phyloP scores from a whole-genome alignment of 2,888 invertebrate genomes.

The Scrobipalpa costella region DNA sequence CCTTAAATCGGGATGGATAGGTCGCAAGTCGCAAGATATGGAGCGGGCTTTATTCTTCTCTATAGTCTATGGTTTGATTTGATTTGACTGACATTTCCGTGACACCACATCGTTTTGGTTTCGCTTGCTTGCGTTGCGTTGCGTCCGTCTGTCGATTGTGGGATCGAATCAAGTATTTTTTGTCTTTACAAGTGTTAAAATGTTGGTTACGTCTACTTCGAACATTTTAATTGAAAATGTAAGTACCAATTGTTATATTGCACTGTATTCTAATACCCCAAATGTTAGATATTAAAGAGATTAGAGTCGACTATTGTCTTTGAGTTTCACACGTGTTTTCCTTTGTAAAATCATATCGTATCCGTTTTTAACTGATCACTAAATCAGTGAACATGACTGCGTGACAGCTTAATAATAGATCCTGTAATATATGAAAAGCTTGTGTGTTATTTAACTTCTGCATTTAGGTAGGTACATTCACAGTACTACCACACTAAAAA shows the following conservation, averaged over 20 bases:
- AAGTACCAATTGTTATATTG: constrained; percentile 33
- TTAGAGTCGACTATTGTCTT: background rate
- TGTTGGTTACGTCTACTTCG: constrained; percentile 37
- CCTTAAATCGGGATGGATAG: too few species aligned
- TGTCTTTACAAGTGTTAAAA: constrained; percentile 31
- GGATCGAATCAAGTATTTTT: background rate
- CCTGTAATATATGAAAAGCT: background rate
- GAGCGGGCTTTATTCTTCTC: too few species aligned
- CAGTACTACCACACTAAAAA: too few species aligned
- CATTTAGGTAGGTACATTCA: too few species aligned
- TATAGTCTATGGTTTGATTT: too few species aligned
- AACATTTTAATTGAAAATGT: constrained; percentile 38
- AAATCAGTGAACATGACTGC: background rate
- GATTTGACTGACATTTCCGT: background rate
- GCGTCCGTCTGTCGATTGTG: background rate
- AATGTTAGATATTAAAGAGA: background rate
- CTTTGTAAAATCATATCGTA: background rate
- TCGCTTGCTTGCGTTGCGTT: background rate
- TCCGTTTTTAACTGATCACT: background rate
- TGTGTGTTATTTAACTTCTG: too few species aligned
- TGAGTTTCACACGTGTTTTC: constrained; percentile 4
- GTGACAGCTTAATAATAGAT: background rate
- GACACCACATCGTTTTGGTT: background rate
- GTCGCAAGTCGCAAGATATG: too few species aligned
- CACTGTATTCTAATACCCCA: constrained; percentile 4